Base-by-base conservation (phyloP, 2,888 invertebrate species). In the Deilephila porcellus region DNA sequence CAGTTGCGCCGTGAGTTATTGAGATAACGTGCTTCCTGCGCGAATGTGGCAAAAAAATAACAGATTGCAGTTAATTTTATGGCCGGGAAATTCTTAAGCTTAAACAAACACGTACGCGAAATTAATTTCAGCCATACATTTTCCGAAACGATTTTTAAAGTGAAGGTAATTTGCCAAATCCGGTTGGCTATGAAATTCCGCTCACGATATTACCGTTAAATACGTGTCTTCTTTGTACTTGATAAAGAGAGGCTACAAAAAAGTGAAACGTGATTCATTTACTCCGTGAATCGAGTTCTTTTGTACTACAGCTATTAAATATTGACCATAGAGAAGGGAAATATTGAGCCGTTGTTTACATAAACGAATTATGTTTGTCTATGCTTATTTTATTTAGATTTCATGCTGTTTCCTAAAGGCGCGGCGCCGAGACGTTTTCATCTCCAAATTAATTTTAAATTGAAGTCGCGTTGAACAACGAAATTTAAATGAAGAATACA, bases 101-200 rank as follows among this genome's bases (percentile, higher is more conserved):
- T 83, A 87, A 87, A 87, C 87, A 90, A 91, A 90, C 90, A 91
- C 90, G 90, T 91, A 88, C 85, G 82, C 77, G 79, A 83, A 89
- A 89, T 89, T 86, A 89, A 88, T 88, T 88, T 85, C 86, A 83
- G 76, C 84, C 83, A 87, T 86, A 89, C 83, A 87, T 88, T 90
- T 85, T 87, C 83, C 80, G 83, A 80, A 86, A 84, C 85, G 83
- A 85, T 87, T 88, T 89, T 86, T 62, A 71, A 87, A 88, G 87
- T 85, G 85, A 84, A 85, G 85, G 84, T 89, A 89, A 89, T 90
- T 89, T 88, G 82, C 82, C 82, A 87, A 88, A 88, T 89, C 86
- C 83, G 81, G 83, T 87, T 88, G 82, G 83, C 79, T 83, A 84
- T 86, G 82, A 86, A 85, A 76, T 80, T 81, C 37, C 32, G 20